Evolutionary conservation across 1,140 invertebrate species (phyloP), one percentile per base, ranked within the genome.

Genomic region (Stratiolaelaps scimitus): DNA sequence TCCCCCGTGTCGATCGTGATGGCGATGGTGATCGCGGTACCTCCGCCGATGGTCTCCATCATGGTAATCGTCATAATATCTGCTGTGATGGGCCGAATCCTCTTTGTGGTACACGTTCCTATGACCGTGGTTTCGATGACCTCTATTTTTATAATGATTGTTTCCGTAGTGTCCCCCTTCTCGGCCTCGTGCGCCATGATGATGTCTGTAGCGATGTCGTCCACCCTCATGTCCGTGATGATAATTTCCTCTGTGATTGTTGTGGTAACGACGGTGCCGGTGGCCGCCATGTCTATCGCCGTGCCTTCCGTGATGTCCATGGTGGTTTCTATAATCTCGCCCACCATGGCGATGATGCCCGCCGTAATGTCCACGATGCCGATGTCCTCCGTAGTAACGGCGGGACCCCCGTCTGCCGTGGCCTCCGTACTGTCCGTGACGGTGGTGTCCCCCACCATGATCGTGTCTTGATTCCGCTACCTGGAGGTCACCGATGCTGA

Each of bases 71-170:
- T 71, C 68, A 44, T 71, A 67, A 56, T 67, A 70, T 30, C 66
- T 69, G 44, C 69, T 64, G 48, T 69, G 56, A 23, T 68, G 66
- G 28, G 66, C 69, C 20, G 68, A 70, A 56, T 71, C 70, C 34
- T 70, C 69, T 34, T 71, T 71, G 68, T 71, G 69, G 64, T 71
- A 70, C 7, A 68, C 66, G n/a, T 71, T 71, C 64, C 70, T 69
- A 56, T 65, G 70, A 34, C 70, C 70, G 65, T 71, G 44, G 0
- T 45, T 34, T 26, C 20, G 29, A 15, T 56, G 64, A 10, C 53
- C 53, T 29, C 67, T 46, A 30, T 71, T 66, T 28, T 70, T 68
- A 26, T 71, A 64, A 40, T 70, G 67, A n/a, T 67, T 70, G 43
- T 70, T 56, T 7, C 69, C 65, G 15, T 69, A 56, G 20, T 67